Conservation (phyloP, 53 echinoderm and acorn worm genomes). For the Henricia sp. region DNA sequence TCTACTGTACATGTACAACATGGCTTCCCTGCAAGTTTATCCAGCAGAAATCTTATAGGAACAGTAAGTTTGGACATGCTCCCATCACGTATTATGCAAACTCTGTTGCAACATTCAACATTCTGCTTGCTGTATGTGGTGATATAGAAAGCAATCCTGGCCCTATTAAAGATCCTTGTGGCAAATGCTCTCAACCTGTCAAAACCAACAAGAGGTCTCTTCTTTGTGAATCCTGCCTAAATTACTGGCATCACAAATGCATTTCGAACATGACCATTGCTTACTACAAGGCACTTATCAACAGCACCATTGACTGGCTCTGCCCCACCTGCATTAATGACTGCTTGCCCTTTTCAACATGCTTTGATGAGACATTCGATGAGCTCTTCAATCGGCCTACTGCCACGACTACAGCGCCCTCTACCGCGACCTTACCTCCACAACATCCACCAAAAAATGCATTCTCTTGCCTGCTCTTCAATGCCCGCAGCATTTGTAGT, state of each 20-base stretch:
- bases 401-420: neutral
- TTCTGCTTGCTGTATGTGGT: neutral
- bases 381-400: neutral
- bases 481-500: neutral
- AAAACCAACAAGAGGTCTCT: constrained; percentile 1
- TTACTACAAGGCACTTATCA: neutral
- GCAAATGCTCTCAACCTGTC: neutral
- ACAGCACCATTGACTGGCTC: constrained; percentile 13
- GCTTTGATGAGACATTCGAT: neutral
- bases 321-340: neutral
- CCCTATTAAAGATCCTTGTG: neutral
- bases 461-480: neutral
- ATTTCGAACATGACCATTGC: neutral
- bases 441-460: neutral
- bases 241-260: constrained; percentile 15
- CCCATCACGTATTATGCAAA: neutral
- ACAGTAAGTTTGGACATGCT: neutral
- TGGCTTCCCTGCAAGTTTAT: neutral
- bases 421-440: neutral
- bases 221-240: constrained; percentile 1
- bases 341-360: neutral
- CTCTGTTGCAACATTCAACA: neutral
- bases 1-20: neutral
- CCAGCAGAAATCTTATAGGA: neutral
- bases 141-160: too few relatives aligned